Evolutionary conservation across 2,888 invertebrate species (phyloP).

Genomic region (Drosophila barbarae): DNA sequence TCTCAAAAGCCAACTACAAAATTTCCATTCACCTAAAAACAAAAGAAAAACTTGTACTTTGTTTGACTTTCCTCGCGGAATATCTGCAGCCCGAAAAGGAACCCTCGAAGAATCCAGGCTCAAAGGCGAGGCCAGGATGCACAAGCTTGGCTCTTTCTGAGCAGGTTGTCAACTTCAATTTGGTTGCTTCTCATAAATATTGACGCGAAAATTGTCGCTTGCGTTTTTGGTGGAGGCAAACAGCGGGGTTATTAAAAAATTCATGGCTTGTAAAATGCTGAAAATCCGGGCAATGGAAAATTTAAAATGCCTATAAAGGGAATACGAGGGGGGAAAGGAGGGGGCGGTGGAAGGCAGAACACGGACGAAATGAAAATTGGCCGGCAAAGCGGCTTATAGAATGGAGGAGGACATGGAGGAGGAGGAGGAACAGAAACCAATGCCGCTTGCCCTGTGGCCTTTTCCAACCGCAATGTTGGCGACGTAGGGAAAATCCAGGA

Average conservation of each 20-base stretch:
- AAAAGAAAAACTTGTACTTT: conserved; percentile 24
- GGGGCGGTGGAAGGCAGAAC: not conserved
- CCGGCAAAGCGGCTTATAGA: conserved; percentile 52
- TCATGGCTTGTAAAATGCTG: conserved; percentile 73
- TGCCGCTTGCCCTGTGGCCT: conserved; percentile 56
- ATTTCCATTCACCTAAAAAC: conserved; percentile 32
- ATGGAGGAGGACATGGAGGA: not conserved
- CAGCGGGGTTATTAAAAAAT: conserved; percentile 66
- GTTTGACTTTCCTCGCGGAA: conserved; percentile 3
- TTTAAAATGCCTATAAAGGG: conserved; percentile 68
- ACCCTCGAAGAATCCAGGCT: conserved; percentile 13
- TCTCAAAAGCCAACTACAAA: conserved; percentile 14
- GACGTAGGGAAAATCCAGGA: conserved; percentile 9
- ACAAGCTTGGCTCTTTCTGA: conserved; percentile 4
- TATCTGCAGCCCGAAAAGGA: not conserved
- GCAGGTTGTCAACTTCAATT: conserved; percentile 42
- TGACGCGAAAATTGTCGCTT: conserved; percentile 72
- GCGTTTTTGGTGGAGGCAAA: conserved; percentile 44
- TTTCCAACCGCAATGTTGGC: conserved; percentile 64
- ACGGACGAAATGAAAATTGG: conserved; percentile 40
- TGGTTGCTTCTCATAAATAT: conserved; percentile 66
- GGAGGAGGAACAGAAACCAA: conserved; percentile 34
- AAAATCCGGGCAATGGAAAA: conserved; percentile 70
- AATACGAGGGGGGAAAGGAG: conserved; percentile 11
- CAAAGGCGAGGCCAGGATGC: conserved; percentile 13